Percentiles rank a stretch among this genome's conserved stretches.
Evolutionary conservation across 2,113 vertebrate genomes (phyloP).

Genomic region (Circaetus gallicus): DNA sequence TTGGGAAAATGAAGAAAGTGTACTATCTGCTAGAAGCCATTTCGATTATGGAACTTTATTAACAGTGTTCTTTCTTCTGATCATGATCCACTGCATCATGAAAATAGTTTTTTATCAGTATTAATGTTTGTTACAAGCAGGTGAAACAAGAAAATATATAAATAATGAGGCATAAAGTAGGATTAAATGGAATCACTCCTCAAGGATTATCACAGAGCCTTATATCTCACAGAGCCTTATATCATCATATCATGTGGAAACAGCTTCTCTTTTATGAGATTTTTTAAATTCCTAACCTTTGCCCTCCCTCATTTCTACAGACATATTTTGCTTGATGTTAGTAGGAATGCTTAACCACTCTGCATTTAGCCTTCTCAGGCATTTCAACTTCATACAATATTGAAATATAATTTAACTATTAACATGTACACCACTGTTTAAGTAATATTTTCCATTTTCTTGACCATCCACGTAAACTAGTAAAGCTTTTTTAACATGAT

Average conservation of each 20-base stretch:
- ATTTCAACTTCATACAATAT: background rate
- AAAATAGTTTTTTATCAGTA: background rate
- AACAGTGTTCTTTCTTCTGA: background rate
- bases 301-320: background rate
- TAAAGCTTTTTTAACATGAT: background rate
- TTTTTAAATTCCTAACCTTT: background rate
- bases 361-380: background rate
- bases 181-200: constrained; percentile 5
- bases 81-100: background rate
- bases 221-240: background rate
- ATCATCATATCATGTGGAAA: background rate
- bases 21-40: background rate
- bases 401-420: background rate
- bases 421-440: background rate
- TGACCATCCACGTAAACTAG: background rate
- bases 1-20: background rate
- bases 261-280: background rate
- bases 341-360: background rate
- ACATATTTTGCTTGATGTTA: background rate
- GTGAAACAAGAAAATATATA: background rate
- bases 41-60: background rate
- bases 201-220: background rate
- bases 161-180: background rate
- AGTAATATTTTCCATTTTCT: background rate
- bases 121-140: background rate